Conservation (phyloP, 2,113 vertebrate genomes). For the Aphyosemion australe region DNA sequence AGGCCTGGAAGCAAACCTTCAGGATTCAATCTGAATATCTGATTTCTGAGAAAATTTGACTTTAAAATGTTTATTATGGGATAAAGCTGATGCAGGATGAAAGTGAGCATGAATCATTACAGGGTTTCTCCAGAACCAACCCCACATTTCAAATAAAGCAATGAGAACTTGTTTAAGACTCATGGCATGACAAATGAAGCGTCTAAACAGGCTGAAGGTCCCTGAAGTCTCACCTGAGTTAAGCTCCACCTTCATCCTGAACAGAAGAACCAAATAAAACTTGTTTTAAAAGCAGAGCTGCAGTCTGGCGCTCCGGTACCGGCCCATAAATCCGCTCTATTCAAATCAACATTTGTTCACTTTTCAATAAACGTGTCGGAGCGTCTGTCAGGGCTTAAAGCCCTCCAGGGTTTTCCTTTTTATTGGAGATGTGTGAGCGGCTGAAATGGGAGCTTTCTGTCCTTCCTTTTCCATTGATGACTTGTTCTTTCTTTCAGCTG, state of each 20-base stretch:
- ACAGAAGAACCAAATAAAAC: too few species aligned
- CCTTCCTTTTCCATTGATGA: slow-evolving; percentile 28
- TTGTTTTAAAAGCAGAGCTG: neutral
- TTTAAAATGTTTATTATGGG: neutral
- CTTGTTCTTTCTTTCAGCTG: slow-evolving; percentile 6
- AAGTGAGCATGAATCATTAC: too few species aligned
- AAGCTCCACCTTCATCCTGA: neutral
- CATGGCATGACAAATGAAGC: too few species aligned
- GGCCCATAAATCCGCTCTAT: neutral
- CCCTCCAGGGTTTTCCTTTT: neutral
- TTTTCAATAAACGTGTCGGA: neutral
- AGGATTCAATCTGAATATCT: slow-evolving; percentile 5
- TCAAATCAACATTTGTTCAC: neutral
- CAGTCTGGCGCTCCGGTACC: neutral
- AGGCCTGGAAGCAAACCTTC: slow-evolving; percentile 1
- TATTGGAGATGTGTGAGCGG: neutral
- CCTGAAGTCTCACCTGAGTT: neutral
- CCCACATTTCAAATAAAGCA: too few species aligned
- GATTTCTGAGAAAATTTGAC: slow-evolving; percentile 1
- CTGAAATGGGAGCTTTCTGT: slow-evolving; percentile 18
- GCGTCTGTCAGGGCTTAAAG: neutral
- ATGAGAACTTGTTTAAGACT: too few species aligned
- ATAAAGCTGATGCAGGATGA: too few species aligned
- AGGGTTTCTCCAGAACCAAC: too few species aligned
- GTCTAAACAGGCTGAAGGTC: too few species aligned